These are phyloP conservation scores for Xylocopa sonorina DNA, from an alignment of 1,140 invertebrate genomes.

Conservation along the genomic window DNA sequence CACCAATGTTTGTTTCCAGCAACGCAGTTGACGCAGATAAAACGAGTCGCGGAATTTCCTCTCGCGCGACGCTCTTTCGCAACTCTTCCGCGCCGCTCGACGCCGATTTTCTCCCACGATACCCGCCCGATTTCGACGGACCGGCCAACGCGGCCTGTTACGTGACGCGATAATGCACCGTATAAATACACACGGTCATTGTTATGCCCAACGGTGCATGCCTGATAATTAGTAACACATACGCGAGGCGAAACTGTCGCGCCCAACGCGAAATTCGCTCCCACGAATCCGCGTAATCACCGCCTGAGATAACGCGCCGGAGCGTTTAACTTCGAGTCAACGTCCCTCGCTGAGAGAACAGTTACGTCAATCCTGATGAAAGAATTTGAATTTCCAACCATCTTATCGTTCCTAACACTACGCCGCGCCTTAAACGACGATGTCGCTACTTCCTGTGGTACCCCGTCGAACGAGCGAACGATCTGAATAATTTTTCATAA, in stretches of 20 bases:
- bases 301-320: not conserved
- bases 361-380: not conserved
- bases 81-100: not conserved
- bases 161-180: constrained; percentile 7
- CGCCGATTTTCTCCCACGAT: constrained; percentile 18
- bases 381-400: no score
- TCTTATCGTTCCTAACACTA: no score
- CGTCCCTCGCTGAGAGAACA: not conserved
- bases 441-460: no score
- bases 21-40: constrained; percentile 1
- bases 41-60: constrained; percentile 13
- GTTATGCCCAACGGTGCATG: constrained; percentile 16
- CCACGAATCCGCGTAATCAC: constrained; percentile 12
- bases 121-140: not conserved
- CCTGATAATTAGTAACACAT: constrained; percentile 28
- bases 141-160: not conserved
- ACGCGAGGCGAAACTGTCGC: constrained; percentile 14
- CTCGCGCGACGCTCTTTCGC: not conserved
- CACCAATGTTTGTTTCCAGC: constrained; percentile 3
- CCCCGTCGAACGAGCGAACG: no score
- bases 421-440: no score
- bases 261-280: constrained; percentile 1
- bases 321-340: constrained; percentile 25
- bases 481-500: no score
- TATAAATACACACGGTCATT: constrained; percentile 27